A percentile compares a stretch with the other conserved stretches of the same genome.
Evolutionary conservation across 2,888 invertebrate genomes (phyloP).

Genomic region (Philhelius pedissequus): DNA sequence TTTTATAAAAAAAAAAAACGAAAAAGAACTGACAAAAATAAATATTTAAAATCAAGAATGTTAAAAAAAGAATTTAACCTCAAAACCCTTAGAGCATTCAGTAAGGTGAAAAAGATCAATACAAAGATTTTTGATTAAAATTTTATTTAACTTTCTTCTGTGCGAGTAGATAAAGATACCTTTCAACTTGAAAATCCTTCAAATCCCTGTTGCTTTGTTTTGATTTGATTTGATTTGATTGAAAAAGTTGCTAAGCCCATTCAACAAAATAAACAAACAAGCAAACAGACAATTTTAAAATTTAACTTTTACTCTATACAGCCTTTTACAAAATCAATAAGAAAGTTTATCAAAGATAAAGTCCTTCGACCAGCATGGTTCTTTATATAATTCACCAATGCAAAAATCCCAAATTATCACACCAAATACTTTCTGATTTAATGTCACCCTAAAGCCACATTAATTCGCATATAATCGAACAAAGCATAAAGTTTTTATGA

Average conservation of each 20-base stretch:
- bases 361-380: background rate
- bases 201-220: background rate
- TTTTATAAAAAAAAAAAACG: too few species aligned
- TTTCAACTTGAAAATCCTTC: too few species aligned
- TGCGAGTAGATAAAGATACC: too few species aligned
- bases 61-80: too few species aligned
- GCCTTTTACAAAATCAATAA: background rate
- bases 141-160: background rate
- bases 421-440: conserved; percentile 16
- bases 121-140: background rate
- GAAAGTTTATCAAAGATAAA: background rate
- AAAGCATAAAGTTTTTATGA: background rate
- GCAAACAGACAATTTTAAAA: background rate
- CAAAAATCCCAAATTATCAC: background rate
- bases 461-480: conserved; percentile 27
- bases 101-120: background rate
- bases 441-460: conserved; percentile 44
- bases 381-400: background rate
- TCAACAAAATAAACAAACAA: background rate
- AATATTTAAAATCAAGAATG: too few species aligned
- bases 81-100: background rate
- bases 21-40: too few species aligned
- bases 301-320: background rate
- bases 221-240: background rate
- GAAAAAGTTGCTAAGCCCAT: background rate